A percentile compares a stretch with the other conserved stretches of the same genome.
These are phyloP conservation scores for Drosophila guanche DNA, from an alignment of 1,140 invertebrate species.

Conservation along the genomic window DNA sequence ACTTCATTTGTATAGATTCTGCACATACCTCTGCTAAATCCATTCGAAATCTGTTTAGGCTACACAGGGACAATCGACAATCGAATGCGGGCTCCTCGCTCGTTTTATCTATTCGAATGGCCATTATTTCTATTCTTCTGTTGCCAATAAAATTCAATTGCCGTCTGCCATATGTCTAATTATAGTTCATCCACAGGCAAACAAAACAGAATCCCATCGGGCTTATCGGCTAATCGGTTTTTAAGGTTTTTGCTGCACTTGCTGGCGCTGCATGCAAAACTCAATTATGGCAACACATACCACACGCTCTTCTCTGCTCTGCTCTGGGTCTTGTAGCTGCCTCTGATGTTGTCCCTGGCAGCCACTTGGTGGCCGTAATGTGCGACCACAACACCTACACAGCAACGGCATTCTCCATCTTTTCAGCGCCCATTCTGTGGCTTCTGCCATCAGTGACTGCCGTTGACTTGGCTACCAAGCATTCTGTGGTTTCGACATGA, in stretches of 20 bases:
- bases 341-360: constrained; percentile 38
- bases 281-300: constrained; percentile 45
- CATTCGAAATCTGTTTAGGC: constrained; percentile 56
- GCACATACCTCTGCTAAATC: constrained; percentile 13
- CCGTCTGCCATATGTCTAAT: constrained; percentile 28
- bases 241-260: constrained; percentile 10
- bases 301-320: no score
- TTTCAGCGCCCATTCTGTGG: constrained; percentile 15
- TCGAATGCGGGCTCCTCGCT: constrained; percentile 30
- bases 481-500: constrained; percentile 41
- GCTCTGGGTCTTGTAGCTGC: constrained; percentile 13
- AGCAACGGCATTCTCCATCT: constrained; percentile 5
- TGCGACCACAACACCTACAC: constrained; percentile 22
- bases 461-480: constrained; percentile 29
- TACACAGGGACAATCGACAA: constrained; percentile 15
- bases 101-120: no score
- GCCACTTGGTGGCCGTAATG: constrained; percentile 67
- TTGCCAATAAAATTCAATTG: constrained; percentile 52
- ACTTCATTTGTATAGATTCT: constrained; percentile 57
- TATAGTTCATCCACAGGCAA: constrained; percentile 15
- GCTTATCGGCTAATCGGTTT: constrained; percentile 4
- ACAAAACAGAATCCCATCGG: neutral
- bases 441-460: constrained; percentile 15
- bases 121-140: constrained; percentile 1
- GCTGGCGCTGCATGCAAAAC: constrained; percentile 37